Evolutionary conservation across 2,888 invertebrate species (phyloP).

Genomic region (Nemotelus pantherinus): DNA sequence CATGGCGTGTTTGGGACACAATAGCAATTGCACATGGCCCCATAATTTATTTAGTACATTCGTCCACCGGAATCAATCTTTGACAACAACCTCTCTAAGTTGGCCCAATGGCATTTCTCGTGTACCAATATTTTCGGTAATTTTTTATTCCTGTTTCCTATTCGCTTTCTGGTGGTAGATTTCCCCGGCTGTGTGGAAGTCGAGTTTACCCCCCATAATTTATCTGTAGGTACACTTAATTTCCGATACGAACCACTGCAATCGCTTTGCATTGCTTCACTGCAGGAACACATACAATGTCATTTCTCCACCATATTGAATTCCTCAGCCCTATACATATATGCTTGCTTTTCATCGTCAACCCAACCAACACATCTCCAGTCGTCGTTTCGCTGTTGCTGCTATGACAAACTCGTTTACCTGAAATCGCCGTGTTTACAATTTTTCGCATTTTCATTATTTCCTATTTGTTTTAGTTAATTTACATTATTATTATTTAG

Average conservation of each 20-base stretch:
- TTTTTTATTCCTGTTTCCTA: no score
- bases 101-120: no score
- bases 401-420: conserved; percentile 29
- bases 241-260: not conserved
- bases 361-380: not conserved
- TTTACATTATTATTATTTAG: not conserved
- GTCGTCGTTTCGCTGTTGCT: not conserved
- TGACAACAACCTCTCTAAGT: no score
- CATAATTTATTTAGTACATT: no score
- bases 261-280: not conserved
- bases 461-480: conserved; percentile 36
- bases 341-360: not conserved
- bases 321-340: conserved; percentile 12
- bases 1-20: no score
- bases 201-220: no score
- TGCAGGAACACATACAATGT: not conserved
- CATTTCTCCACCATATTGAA: conserved; percentile 4
- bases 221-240: not conserved
- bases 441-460: conserved; percentile 29
- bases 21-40: no score
- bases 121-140: no score
- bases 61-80: no score
- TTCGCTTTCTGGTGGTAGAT: no score
- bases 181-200: no score
- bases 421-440: conserved; percentile 38